phyloP scores from a whole-genome alignment of 2,113 vertebrate genomes.

The Myxocyprinus asiaticus region DNA sequence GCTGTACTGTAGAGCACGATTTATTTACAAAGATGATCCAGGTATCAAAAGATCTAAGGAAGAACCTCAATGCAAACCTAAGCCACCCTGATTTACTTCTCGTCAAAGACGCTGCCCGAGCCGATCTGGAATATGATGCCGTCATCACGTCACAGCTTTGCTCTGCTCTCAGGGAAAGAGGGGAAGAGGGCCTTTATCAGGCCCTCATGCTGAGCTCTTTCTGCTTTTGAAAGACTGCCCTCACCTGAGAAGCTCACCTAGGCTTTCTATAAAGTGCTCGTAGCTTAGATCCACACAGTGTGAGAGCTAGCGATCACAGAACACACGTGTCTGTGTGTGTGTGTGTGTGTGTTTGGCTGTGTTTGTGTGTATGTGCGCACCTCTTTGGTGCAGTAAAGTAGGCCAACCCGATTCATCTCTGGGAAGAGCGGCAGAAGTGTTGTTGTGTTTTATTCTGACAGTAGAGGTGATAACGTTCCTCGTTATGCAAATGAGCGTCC shows the following conservation, averaged over 20 bases:
- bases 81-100: not conserved
- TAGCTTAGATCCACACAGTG: constrained; percentile 56
- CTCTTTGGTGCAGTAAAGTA: constrained; percentile 86
- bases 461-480: constrained; percentile 91
- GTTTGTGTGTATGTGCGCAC: constrained; percentile 66
- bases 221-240: constrained; percentile 40
- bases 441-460: constrained; percentile 89
- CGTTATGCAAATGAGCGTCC: constrained; percentile 93
- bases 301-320: constrained; percentile 61
- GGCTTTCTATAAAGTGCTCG: constrained; percentile 44
- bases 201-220: constrained; percentile 35
- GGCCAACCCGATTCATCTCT: constrained; percentile 92
- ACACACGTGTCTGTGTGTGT: constrained; percentile 42
- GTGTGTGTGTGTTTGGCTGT: too few relatives aligned
- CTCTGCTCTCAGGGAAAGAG: constrained; percentile 1
- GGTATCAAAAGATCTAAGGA: constrained; percentile 13
- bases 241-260: constrained; percentile 42
- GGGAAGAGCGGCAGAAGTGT: constrained; percentile 87
- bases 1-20: not conserved
- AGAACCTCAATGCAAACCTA: constrained; percentile 23
- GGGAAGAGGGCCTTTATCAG: constrained; percentile 26
- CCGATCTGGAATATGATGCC: constrained; percentile 19
- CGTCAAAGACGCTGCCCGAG: constrained; percentile 9
- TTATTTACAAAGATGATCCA: constrained; percentile 21
- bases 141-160: constrained; percentile 34